phyloP scores from a whole-genome alignment of 2,797 vertebrate genomes.

The Balearica regulorum region DNA sequence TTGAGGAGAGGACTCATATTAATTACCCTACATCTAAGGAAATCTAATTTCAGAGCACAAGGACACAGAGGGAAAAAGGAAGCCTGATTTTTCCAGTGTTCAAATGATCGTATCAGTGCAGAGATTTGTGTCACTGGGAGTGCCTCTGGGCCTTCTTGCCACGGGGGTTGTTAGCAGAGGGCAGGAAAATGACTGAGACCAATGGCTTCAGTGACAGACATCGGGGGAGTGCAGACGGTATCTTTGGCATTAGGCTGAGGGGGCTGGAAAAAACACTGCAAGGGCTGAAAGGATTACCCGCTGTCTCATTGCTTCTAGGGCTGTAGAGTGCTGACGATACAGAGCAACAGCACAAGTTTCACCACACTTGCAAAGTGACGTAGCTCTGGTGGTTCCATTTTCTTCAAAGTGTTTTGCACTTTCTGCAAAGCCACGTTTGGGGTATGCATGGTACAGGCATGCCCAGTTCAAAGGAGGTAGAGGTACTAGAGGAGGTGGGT shows the following conservation, averaged over 20 bases:
- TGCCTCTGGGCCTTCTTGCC: background rate
- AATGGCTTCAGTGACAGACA: background rate
- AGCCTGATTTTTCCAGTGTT: constrained; percentile 39
- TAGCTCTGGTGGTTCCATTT: background rate
- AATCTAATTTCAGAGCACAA: constrained; percentile 61
- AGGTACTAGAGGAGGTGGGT: background rate
- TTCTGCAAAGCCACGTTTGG: background rate
- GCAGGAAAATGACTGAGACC: background rate
- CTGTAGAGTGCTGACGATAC: background rate
- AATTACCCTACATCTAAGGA: constrained; percentile 61
- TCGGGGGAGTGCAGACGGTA: background rate
- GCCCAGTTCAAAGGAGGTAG: background rate
- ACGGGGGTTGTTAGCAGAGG: background rate
- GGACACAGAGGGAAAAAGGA: constrained; percentile 18
- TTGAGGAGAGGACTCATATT: constrained; percentile 18
- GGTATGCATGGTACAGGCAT: background rate
- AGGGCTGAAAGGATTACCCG: background rate
- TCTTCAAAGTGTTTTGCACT: background rate
- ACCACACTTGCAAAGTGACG: background rate
- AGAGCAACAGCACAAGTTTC: background rate
- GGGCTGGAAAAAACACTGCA: background rate
- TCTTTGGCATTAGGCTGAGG: background rate
- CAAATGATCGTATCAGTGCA: background rate
- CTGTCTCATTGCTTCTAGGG: background rate
- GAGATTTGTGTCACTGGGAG: constrained; percentile 26